Evolutionary conservation across 2,797 vertebrate species (phyloP), one percentile per base, ranked within the genome.

Genomic region (Loris lydekkerianus): DNA sequence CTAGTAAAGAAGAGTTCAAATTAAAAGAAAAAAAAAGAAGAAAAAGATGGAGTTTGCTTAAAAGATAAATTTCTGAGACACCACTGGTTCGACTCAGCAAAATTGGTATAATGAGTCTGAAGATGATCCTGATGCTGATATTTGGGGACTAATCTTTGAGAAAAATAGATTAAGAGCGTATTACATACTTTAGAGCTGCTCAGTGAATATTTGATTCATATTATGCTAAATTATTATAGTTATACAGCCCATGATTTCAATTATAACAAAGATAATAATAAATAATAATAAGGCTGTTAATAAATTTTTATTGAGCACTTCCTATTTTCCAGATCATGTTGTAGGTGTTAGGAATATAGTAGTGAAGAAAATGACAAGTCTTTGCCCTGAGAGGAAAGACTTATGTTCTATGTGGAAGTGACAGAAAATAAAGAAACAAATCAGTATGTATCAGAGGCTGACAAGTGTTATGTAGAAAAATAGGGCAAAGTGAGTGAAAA

Each of bases 1-100:
- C 15, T 65, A 1, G 1, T 81, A 96, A 95, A 78, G 13, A 82
- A 27, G 27, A 53, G 2, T 89, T 21, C 77, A 7, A 37, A 80
- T 89, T 91, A 53, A 89, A 90, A 75, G 21, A 78, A 31, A 73
- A 77, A 65, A 78, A 89, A 78, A 88, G 15, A 53, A 60, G 63
- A 56, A 53, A 85, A 89, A 27, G 14, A 29, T 29, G 0, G 9
- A 70, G 43, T 84, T 87, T 56, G 49, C 27, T 89, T 92, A 27
- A 89, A 81, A 93, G 40, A 91, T 58, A 78, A 81, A 75, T 86
- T 93, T 46, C 20, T 58, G 4, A 11, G 25, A 67, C 10, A 61
- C 29, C 21, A 84, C 14, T 34, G 20, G 61, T 96, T 95, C 76
- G 53, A 73, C 65, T 81, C 14, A 15, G 3, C 10, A 80, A 20